phyloP scores from a whole-genome alignment of 2,888 invertebrate genomes.

The Pseudanteris insignis region DNA sequence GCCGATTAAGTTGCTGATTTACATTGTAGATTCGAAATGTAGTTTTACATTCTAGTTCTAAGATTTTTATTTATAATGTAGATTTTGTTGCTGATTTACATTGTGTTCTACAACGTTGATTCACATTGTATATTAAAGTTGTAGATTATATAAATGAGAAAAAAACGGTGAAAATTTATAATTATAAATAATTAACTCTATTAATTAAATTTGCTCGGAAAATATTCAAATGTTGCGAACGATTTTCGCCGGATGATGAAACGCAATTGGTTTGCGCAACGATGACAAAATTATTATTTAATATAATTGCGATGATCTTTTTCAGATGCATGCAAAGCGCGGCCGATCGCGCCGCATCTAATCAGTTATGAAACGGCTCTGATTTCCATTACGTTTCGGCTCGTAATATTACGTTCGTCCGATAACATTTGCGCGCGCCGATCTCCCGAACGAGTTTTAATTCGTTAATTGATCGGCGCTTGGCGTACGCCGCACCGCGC shows the following conservation, averaged over 20 bases:
- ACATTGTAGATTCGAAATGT: too few species aligned
- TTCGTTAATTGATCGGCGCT: constrained; percentile 2
- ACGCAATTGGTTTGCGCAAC: constrained; percentile 19
- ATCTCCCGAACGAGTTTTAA: constrained; percentile 12
- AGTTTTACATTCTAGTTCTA: too few species aligned
- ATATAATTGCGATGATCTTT: constrained; percentile 37
- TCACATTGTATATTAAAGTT: too few species aligned
- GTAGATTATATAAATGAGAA: too few species aligned
- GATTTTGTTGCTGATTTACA: too few species aligned
- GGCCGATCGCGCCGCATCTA: constrained; percentile 12
- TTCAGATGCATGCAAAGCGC: constrained; percentile 23
- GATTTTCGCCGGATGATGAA: constrained; percentile 24
- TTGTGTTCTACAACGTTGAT: too few species aligned
- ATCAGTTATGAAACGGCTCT: constrained; percentile 28
- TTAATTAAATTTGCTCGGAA: not conserved
- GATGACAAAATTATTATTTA: constrained; percentile 28
- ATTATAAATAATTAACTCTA: too few species aligned
- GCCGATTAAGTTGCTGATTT: too few species aligned
- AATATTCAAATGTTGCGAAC: constrained; percentile 24
- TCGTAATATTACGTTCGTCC: constrained; percentile 32
- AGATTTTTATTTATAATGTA: too few species aligned
- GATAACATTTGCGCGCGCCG: constrained; percentile 27
- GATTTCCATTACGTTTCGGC: constrained; percentile 24
- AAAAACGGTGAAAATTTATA: too few species aligned
- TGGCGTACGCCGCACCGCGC: too few species aligned